Evolutionary conservation across 2,888 invertebrate genomes (phyloP).

Genomic region (Eurytoma californica): DNA sequence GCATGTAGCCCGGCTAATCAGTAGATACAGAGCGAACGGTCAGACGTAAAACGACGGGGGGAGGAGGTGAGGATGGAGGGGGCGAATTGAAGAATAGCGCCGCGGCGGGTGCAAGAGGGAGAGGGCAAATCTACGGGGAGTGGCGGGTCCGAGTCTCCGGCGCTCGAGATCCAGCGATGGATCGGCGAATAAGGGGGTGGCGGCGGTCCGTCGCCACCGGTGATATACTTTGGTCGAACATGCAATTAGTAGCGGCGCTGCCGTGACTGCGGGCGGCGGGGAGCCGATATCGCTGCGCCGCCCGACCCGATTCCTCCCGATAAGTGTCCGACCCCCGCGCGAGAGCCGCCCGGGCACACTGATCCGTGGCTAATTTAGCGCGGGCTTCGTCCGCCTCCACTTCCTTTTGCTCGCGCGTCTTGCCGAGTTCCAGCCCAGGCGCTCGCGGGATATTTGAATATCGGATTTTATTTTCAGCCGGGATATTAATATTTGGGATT

Average conservation of each 20-base stretch:
- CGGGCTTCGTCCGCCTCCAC: background rate
- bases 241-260: slow-evolving; percentile 71
- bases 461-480: background rate
- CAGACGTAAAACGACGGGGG: background rate
- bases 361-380: slow-evolving; percentile 26
- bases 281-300: slow-evolving; percentile 11
- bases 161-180: slow-evolving; percentile 35
- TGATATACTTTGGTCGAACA: slow-evolving; percentile 71
- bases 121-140: slow-evolving; percentile 24
- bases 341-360: background rate
- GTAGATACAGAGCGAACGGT: slow-evolving; percentile 30
- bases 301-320: slow-evolving; percentile 17
- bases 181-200: slow-evolving; percentile 52
- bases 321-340: background rate
- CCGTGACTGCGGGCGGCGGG: slow-evolving; percentile 26
- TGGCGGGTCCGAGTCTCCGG: background rate
- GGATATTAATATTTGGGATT: slow-evolving; percentile 33
- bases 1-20: slow-evolving; percentile 39
- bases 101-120: slow-evolving; percentile 32
- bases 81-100: slow-evolving; percentile 3
- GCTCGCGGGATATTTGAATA: background rate
- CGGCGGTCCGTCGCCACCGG: slow-evolving; percentile 60
- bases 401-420: background rate
- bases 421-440: background rate
- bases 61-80: background rate